Percentiles rank a stretch among this genome's conserved stretches.
Evolutionary conservation across 2,888 invertebrate genomes (phyloP).

Genomic region (Beris morrisii): DNA sequence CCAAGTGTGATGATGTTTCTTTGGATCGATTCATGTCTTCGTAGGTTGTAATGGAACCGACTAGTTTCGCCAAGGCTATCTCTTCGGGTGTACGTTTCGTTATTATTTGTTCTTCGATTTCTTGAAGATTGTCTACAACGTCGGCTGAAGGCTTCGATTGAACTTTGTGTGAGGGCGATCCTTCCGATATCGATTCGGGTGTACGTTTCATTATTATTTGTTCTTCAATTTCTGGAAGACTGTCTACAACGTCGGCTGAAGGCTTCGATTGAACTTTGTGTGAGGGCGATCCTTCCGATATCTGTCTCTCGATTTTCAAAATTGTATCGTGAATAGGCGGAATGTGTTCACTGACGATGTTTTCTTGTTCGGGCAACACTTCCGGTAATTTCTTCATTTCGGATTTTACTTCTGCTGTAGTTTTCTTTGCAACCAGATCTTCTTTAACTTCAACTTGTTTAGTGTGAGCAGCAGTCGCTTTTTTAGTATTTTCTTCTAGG

Average conservation of each 20-base stretch:
- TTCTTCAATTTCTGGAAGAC: conserved; percentile 34
- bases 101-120: conserved; percentile 37
- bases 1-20: conserved; percentile 27
- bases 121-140: conserved; percentile 18
- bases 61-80: conserved; percentile 19
- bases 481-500: conserved; percentile 58
- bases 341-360: conserved; percentile 40
- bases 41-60: conserved; percentile 8
- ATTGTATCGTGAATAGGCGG: conserved; percentile 50
- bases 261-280: conserved; percentile 3
- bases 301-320: conserved; percentile 48
- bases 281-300: conserved; percentile 39
- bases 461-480: conserved; percentile 48
- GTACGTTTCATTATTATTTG: conserved; percentile 34
- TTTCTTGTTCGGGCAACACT: conserved; percentile 31
- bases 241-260: conserved; percentile 1
- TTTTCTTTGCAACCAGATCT: conserved; percentile 10
- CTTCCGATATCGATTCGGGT: conserved; percentile 37
- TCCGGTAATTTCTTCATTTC: background rate
- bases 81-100: conserved; percentile 24
- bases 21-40: conserved; percentile 30
- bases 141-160: conserved; percentile 4
- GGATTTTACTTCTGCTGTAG: background rate
- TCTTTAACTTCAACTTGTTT: conserved; percentile 43
- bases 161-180: conserved; percentile 2